phyloP scores from a whole-genome alignment of 2,113 vertebrate species.

The Lagopus leucura region DNA sequence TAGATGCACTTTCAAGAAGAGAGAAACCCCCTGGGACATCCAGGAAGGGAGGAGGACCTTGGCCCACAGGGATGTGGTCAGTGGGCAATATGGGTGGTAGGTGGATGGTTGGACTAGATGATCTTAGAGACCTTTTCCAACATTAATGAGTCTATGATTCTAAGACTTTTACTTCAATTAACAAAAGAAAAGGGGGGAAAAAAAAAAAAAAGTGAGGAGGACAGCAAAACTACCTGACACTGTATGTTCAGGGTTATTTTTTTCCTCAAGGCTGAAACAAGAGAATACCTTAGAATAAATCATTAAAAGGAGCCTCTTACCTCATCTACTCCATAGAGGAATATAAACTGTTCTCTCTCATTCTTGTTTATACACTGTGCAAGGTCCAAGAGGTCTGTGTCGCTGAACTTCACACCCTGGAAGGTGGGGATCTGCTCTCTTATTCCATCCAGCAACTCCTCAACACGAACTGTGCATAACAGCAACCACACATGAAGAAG shows the following conservation, averaged over 20 bases:
- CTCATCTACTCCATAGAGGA: slow-evolving; percentile 94
- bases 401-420: slow-evolving; percentile 91
- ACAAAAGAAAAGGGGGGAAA: not conserved
- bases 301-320: slow-evolving; percentile 69
- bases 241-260: not conserved
- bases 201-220: not conserved
- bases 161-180: not conserved
- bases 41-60: too few species aligned
- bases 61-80: too few species aligned
- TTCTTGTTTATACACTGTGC: slow-evolving; percentile 85
- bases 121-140: too few species aligned
- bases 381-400: slow-evolving; percentile 89
- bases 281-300: not conserved
- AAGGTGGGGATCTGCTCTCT: slow-evolving; percentile 88
- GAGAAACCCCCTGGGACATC: too few species aligned
- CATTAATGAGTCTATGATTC: too few species aligned
- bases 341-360: slow-evolving; percentile 68
- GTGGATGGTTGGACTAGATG: too few species aligned
- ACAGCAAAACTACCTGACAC: not conserved
- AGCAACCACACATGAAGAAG: not conserved
- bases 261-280: not conserved
- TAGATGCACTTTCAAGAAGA: too few species aligned
- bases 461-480: slow-evolving; percentile 80
- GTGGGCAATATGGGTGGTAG: too few species aligned
- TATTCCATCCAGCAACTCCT: slow-evolving; percentile 86